Conservation (phyloP, 2,888 invertebrate genomes). For the Protonemura montana region DNA sequence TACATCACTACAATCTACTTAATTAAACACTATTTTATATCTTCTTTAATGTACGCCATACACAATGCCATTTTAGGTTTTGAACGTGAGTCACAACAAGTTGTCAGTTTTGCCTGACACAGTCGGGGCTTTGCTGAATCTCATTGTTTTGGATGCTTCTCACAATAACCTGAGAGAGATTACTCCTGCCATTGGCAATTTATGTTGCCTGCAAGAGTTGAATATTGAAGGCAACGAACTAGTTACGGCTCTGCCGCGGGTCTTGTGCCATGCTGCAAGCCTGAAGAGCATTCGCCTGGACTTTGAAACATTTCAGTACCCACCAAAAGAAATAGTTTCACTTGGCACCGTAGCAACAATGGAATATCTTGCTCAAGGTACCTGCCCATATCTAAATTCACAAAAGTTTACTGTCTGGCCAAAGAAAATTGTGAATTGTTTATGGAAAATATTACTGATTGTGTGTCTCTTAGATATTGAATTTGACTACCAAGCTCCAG, state of each 20-base stretch:
- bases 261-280: slow-evolving; percentile 70
- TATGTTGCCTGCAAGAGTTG: slow-evolving; percentile 68
- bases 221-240: slow-evolving; percentile 68
- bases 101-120: slow-evolving; percentile 73
- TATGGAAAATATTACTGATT: too few species aligned
- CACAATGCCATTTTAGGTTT: slow-evolving; percentile 64
- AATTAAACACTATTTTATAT: too few species aligned
- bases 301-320: slow-evolving; percentile 69
- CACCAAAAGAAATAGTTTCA: slow-evolving; percentile 67
- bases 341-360: slow-evolving; percentile 72
- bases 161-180: slow-evolving; percentile 72
- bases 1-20: too few species aligned
- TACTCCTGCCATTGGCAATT: slow-evolving; percentile 69
- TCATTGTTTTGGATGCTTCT: slow-evolving; percentile 75
- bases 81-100: slow-evolving; percentile 77
- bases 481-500: neutral
- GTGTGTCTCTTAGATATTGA: neutral
- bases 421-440: neutral
- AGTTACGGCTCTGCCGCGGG: slow-evolving; percentile 69
- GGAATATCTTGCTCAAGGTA: slow-evolving; percentile 67
- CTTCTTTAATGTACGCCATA: too few species aligned
- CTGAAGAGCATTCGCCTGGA: slow-evolving; percentile 71
- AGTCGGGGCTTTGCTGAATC: slow-evolving; percentile 68
- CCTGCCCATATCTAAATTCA: slow-evolving; percentile 12
- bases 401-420: neutral